phyloP scores from a whole-genome alignment of 2,797 vertebrate genomes.

The Cyprinodon diabolis region DNA sequence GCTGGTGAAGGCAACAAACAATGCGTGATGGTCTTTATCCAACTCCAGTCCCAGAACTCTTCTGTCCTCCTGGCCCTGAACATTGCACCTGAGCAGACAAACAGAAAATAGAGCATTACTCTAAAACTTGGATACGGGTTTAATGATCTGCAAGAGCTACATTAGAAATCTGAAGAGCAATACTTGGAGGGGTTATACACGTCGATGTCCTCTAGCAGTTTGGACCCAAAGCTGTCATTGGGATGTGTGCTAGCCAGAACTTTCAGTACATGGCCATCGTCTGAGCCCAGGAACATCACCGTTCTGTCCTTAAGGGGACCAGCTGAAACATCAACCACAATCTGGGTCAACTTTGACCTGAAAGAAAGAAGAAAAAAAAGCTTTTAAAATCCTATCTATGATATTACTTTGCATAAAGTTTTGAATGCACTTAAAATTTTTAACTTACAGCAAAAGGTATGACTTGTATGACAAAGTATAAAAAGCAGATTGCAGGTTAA shows the following conservation, averaged over 20 bases:
- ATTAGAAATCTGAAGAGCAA: background rate
- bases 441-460: background rate
- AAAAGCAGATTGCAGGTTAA: too few species aligned
- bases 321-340: constrained; percentile 87
- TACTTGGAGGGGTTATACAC: constrained; percentile 90
- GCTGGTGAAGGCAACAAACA: constrained; percentile 91
- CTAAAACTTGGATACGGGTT: background rate
- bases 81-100: constrained; percentile 80
- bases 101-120: background rate
- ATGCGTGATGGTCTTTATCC: constrained; percentile 88
- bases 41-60: constrained; percentile 88
- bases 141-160: background rate
- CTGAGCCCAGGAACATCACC: constrained; percentile 92
- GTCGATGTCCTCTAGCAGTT: constrained; percentile 93
- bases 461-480: too few species aligned
- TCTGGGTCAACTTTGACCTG: constrained; percentile 90
- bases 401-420: background rate
- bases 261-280: constrained; percentile 92
- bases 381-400: background rate
- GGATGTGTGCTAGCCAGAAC: constrained; percentile 86
- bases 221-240: constrained; percentile 84
- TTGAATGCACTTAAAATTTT: background rate
- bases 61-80: constrained; percentile 86
- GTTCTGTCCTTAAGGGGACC: constrained; percentile 91
- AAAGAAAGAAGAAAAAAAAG: background rate